Base-by-base conservation (phyloP, 2,797 vertebrate species). In the Myotis pilosus region DNA sequence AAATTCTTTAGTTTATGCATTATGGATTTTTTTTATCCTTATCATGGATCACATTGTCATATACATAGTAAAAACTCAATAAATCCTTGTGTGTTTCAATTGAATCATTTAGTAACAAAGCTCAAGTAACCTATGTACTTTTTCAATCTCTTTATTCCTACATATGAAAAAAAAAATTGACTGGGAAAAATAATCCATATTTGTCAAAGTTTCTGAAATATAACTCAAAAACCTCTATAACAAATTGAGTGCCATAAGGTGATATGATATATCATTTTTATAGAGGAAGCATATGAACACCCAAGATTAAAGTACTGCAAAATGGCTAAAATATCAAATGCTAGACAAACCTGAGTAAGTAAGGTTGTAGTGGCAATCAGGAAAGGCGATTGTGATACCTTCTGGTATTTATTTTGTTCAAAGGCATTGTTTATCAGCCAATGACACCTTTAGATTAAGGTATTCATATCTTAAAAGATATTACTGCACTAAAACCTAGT, bases 21-120 rank as follows among this genome's bases (percentile, higher is more conserved):
- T 72, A 23, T 79, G 3, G 41, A 60, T 81, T 89, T 36, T 68
- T 74, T 86, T 76, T 87, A 38, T 57, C 8, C 44, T 92, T 80
- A 82, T 20, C 62, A 47, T 57, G 8, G 49, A 41, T 36, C 17
- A 87, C 33, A 79, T 23, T 51, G 10, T 38, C 47, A 93, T 57
- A 10, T 1, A 69, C 28, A 92, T 4, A 60, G 23, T 60, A 94
- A 92, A 81, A 93, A 3, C 20, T 85, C 60, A 64, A 64, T 78
- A 87, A 68, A 68, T 75, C 13, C 3, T 90, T 71, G 8, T 68
- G n/a, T 17, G 20, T 78, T 84, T 89, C 78, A 84, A 72, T 55
- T 84, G 10, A 94, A 41, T 89, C 72, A 25, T 76, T 95, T 66
- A 74, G 53, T 88, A 90, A 88, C 16, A 87, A 96, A 95, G 66